Evolutionary conservation across 2,888 invertebrate genomes (phyloP), one percentile per base, ranked within the genome.

Genomic region (Nebria salina): DNA sequence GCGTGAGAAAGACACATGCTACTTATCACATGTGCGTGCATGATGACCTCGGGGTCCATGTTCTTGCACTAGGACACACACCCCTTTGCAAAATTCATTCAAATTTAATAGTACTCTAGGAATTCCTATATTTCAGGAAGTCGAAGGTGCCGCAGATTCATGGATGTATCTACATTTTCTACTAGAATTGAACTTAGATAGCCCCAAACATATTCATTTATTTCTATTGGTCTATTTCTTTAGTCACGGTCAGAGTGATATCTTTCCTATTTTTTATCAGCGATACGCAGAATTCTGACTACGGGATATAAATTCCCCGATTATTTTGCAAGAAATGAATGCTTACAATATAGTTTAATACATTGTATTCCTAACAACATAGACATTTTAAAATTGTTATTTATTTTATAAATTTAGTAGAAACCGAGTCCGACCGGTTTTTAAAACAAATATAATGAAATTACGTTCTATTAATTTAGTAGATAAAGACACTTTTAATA

Each of bases 11-110:
- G 34, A 34, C 34, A 34, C 34, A 34, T 70, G 26, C 25, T 70
- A 11, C 25, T 25, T 34, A 70, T 25, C 70, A 70, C 34, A 70
- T 70, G 70, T 70, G 20, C 70, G 70, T 70, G 70, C 25, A 25
- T 70, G 26, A 70, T 70, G 70, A 34, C 70, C 70, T 70, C 34
- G 70, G 70, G 2, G 6, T 6, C 25, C 20, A 54, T 54, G 54
- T 8, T 54, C 8, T 8, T 54, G 13, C 54, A 54, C 25, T 26
- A 66, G 66, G 2, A 66, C 70, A 25, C 70, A 70, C 70, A 20
- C 70, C 25, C 8, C 70, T 70, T 70, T 26, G 1, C 70, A 26
- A 26, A 70, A 70, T 70, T 54, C 54, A 54, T 54, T 43, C 11
- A 7, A 8, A 3, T 54, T 6, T 54, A 2, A 34, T 5, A 34